Conservation (phyloP, 2,113 vertebrate species). For the Theropithecus gelada region DNA sequence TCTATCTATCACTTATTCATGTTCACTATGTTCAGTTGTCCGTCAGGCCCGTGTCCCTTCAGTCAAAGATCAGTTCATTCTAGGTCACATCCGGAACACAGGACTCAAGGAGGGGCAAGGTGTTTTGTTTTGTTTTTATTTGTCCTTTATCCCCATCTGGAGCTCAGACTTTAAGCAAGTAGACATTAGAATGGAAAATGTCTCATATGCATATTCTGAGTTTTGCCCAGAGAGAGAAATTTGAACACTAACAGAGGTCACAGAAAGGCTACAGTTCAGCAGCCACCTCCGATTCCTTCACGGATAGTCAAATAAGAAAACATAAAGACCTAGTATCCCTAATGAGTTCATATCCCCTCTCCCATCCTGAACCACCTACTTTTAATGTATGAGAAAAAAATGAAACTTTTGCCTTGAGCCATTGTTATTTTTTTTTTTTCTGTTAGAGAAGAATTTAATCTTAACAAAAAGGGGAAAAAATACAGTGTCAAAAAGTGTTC, state of each 20-base stretch:
- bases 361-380: neutral
- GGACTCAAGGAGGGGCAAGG: neutral
- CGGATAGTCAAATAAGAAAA: neutral
- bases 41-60: neutral
- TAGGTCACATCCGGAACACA: neutral
- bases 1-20: neutral
- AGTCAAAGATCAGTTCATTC: neutral
- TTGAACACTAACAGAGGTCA: neutral
- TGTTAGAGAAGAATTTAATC: neutral
- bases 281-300: neutral
- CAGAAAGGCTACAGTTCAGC: neutral
- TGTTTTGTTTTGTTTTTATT: neutral
- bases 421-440: neutral
- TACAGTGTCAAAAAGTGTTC: neutral
- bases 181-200: neutral
- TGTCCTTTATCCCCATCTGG: neutral
- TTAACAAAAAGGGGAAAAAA: neutral
- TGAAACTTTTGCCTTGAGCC: neutral
- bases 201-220: accelerated
- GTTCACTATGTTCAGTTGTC: neutral
- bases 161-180: neutral
- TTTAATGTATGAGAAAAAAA: neutral
- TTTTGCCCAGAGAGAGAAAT: neutral
- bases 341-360: neutral
- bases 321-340: neutral